A percentile compares a stretch with the other conserved stretches of the same genome.
Evolutionary conservation across 1,140 invertebrate species (phyloP).

Genomic region (Chymomyza costata): DNA sequence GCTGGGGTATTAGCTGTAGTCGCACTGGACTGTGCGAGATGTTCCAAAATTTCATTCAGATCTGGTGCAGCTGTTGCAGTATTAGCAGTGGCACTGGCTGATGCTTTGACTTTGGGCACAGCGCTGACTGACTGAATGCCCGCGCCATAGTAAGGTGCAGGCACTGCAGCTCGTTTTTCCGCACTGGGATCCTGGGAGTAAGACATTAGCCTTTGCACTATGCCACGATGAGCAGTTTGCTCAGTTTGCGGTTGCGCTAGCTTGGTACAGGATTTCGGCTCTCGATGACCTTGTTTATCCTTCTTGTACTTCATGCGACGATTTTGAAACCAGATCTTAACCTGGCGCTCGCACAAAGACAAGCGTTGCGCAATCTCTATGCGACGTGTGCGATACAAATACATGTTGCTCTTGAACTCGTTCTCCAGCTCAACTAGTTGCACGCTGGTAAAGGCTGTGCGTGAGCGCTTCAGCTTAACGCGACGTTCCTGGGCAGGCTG

Average conservation of each 20-base stretch:
- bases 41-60: slow-evolving; percentile 63
- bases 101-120: slow-evolving; percentile 18
- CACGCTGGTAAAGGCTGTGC: slow-evolving; percentile 88
- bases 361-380: slow-evolving; percentile 88
- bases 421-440: slow-evolving; percentile 83
- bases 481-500: slow-evolving; percentile 43
- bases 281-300: slow-evolving; percentile 52
- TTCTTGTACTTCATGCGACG: slow-evolving; percentile 73
- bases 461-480: slow-evolving; percentile 73
- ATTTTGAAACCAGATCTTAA: slow-evolving; percentile 89
- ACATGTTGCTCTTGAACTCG: slow-evolving; percentile 80
- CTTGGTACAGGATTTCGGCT: slow-evolving; percentile 38
- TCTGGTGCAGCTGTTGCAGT: slow-evolving; percentile 15
- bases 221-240: slow-evolving; percentile 59
- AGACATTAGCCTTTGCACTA: slow-evolving; percentile 67
- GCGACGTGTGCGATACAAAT: slow-evolving; percentile 86
- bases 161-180: slow-evolving; percentile 16
- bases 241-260: slow-evolving; percentile 49
- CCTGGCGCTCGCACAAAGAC: slow-evolving; percentile 87
- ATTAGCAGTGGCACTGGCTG: too few relatives aligned
- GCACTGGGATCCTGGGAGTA: slow-evolving; percentile 63
- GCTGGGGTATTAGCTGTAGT: slow-evolving; percentile 6
- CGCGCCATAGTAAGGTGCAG: slow-evolving; percentile 6
- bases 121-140: background rate
- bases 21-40: slow-evolving; percentile 43